phyloP scores from a whole-genome alignment of 1,140 invertebrate genomes.

The Neodiprion lecontei region DNA sequence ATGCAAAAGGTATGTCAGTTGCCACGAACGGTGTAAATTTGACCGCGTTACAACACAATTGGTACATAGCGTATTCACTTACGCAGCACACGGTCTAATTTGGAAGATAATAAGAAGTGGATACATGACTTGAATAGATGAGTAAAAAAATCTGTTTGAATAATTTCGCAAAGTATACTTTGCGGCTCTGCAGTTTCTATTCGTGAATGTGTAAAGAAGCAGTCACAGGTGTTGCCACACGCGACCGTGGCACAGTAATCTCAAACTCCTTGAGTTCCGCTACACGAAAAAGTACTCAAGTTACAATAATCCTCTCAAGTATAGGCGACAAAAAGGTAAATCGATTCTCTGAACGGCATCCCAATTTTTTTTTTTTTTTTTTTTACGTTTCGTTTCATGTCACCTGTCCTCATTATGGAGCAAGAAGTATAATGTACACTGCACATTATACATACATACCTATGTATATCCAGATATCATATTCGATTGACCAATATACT shows the following conservation, averaged over 20 bases:
- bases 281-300: slow-evolving; percentile 1
- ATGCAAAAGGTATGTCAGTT: neutral
- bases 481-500: too few species aligned
- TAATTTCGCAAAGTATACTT: neutral
- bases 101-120: neutral
- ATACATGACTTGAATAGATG: neutral
- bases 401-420: neutral
- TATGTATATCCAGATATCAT: too few species aligned
- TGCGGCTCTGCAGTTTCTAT: neutral
- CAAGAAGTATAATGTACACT: neutral
- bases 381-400: neutral
- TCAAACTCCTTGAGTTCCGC: neutral
- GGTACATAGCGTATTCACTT: too few species aligned
- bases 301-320: neutral
- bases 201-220: neutral
- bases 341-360: neutral
- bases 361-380: neutral
- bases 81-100: neutral
- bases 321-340: neutral
- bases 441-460: too few species aligned
- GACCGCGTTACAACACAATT: too few species aligned
- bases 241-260: neutral
- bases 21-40: neutral
- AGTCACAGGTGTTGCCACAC: neutral
- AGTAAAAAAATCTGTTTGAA: neutral